Conservation (phyloP, 2,797 vertebrate genomes). For the Sandelia bainsii region DNA sequence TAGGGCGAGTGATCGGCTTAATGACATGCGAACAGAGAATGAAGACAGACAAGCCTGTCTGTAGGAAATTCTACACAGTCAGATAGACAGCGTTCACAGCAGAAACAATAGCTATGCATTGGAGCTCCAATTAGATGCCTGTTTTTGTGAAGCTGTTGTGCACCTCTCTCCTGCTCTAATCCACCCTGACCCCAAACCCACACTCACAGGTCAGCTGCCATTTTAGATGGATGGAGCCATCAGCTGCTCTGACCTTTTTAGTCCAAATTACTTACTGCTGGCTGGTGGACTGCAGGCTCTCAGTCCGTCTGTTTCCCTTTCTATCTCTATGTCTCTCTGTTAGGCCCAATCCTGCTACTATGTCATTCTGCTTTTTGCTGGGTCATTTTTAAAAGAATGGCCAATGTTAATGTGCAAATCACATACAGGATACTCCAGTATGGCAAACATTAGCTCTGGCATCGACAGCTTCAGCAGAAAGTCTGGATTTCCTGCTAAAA, state of each 20-base stretch:
- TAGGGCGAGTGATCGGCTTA: conserved; percentile 7
- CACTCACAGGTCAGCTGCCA: conserved; percentile 71
- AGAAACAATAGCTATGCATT: neutral
- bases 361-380: neutral
- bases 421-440: neutral
- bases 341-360: neutral
- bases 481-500: neutral
- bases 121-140: neutral
- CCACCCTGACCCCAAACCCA: conserved; percentile 56
- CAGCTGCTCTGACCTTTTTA: conserved; percentile 74
- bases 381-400: neutral
- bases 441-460: neutral
- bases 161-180: conserved; percentile 36
- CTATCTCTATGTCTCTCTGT: conserved; percentile 2
- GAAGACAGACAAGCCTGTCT: conserved; percentile 7
- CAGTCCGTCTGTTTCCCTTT: conserved; percentile 11
- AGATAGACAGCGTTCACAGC: neutral
- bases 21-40: conserved; percentile 51
- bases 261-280: conserved; percentile 64
- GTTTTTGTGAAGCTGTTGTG: conserved; percentile 28
- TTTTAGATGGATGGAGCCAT: conserved; percentile 75
- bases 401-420: neutral
- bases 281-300: conserved; percentile 38
- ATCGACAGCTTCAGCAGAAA: neutral
- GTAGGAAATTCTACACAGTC: neutral